Evolutionary conservation across 2,888 invertebrate species (phyloP).

Genomic region (Oscheius myriophilus): DNA sequence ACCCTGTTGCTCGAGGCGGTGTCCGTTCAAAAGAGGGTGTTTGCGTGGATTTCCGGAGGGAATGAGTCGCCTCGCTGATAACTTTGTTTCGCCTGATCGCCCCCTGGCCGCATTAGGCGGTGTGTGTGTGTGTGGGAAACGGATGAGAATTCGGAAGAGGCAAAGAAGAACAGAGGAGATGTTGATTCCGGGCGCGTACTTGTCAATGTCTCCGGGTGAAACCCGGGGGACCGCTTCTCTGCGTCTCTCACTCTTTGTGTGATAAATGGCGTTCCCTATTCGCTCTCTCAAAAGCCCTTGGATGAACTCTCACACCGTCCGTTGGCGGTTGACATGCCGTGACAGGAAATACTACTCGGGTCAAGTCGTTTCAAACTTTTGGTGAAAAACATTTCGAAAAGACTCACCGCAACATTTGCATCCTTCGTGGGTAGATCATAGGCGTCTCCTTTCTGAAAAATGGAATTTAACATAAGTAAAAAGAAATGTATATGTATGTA

Average conservation of each 20-base stretch:
- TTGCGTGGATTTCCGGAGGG: neutral
- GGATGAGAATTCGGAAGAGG: neutral
- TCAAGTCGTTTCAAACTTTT: neutral
- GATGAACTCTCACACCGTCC: too few species aligned
- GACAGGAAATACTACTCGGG: neutral
- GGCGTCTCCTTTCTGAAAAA: constrained; percentile 15
- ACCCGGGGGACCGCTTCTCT: constrained; percentile 18
- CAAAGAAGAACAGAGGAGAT: neutral
- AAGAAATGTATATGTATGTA: neutral
- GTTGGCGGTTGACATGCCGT: too few species aligned
- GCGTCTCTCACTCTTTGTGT: constrained; percentile 1
- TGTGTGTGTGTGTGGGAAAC: neutral
- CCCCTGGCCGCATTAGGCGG: constrained; percentile 1
- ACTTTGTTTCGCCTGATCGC: constrained; percentile 22
- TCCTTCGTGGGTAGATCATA: constrained; percentile 14
- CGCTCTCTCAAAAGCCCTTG: too few species aligned
- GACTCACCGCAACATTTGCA: constrained; percentile 26
- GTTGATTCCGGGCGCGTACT: constrained; percentile 15
- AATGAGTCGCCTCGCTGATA: constrained; percentile 8
- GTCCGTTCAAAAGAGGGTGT: constrained; percentile 4
- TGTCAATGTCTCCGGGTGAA: constrained; percentile 22
- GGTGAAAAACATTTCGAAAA: too few species aligned
- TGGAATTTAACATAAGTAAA: neutral
- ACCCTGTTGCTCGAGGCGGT: too few species aligned
- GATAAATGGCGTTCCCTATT: constrained; percentile 9